Base-by-base conservation (phyloP, 1,140 invertebrate species). In the Arion vulgaris region DNA sequence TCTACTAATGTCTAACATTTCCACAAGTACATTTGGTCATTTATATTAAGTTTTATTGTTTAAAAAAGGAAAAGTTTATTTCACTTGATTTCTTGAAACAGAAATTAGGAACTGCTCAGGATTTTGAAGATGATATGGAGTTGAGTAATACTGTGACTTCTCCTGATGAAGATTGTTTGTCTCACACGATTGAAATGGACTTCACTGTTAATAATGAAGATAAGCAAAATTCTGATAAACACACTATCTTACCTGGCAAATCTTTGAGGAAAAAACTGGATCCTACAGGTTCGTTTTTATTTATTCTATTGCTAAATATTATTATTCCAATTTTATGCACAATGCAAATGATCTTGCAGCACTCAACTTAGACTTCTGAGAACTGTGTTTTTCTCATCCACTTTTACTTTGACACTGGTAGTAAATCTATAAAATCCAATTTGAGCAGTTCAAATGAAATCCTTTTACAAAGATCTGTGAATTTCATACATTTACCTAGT, bases 101-200 rank as follows among this genome's bases (percentile, higher is more conserved):
- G 74, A 34, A n/a, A 53, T 1, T 17, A 53, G 23, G 36, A 72
- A 32, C 41, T 39, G 53, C 2, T 57, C 53, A 57, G 53, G 71
- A 72, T 72, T 72, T 26, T 7, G 71, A 72, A 4, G 71, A 72
- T 38, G 71, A 72, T 1, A 36, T 28, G 26, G 19, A 5, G 23
- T 41, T 72, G n/a, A 73, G 68, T 26, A 41, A 51, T 38, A 53
- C 75, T 26, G 82, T 83, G 38, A 84, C 83, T 17, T 84, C 75
- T 84, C 69, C 77, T 62, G 69, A 69, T 53, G 75, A 73, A 23
- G 82, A 83, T 15, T 36, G 28, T 36, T 28, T 81, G 71, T 53
- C 80, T 26, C 80, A 34, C 7, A 71, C 74, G 5, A 23, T 74
- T 38, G 69, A 81, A 51, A 26, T 81, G 7, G 80, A 81, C 28